Evolutionary conservation across 2,888 invertebrate genomes (phyloP), one percentile per base, ranked within the genome.

Genomic region (Sclerodermus sp.): DNA sequence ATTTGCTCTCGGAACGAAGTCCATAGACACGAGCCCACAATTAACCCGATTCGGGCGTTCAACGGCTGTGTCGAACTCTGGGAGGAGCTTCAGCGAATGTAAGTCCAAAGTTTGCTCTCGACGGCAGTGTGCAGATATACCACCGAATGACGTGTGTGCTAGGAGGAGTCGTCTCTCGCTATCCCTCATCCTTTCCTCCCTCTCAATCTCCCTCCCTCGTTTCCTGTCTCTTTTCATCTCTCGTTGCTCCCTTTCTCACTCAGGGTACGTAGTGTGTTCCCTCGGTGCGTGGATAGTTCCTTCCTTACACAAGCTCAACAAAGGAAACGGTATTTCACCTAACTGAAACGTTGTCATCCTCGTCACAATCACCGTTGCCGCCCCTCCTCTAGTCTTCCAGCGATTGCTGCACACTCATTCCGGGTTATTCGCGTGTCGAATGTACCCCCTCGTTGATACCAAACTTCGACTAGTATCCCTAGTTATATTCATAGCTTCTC

Each of bases 321-420:
- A 63, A 65, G 63, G 61, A 66, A 59, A 57, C 52, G 61, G 57
- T 61, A 53, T 65, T 61, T 63, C 60, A 62, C 64, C 49, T 57
- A 65, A 50, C 57, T 61, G 63, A 57, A 64, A 64, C 54, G 64
- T 57, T 54, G 57, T 56, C 55, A 51, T 53, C 23, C 23, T 23
- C 55, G 61, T 59, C 64, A 66, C 63, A 65, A 65, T 65, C 62
- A 60, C 62, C 38, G 54, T 49, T 49, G 51, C 42, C 53, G 49
- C 52, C 17, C 39, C 48, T 50, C 17, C n/a, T 31, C 42, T 43
- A 30, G 18, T 38, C 48, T 45, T 45, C 42, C 42, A 45, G 39
- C 43, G 15, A 13, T n/a, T 42, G n/a, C 43, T 6, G 36, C 32
- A 17, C 42, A 15, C 23, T 23, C 23, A 8, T 23, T 23, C 8